Base-by-base conservation (phyloP, 2,113 vertebrate species). In the Nyctibius bracteatus region DNA sequence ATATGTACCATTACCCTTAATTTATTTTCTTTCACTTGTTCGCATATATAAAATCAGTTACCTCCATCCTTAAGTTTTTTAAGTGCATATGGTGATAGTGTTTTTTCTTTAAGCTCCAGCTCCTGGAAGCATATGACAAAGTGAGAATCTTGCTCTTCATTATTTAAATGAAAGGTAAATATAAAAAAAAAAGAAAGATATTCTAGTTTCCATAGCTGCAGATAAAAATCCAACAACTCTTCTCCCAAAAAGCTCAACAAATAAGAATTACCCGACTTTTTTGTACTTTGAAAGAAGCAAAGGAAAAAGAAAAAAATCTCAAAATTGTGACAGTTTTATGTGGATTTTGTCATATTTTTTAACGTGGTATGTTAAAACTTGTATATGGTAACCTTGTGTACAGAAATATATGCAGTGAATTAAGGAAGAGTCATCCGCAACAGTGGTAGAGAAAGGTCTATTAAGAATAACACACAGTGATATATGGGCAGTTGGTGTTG, bases 151-250 rank as follows among this genome's bases (percentile, higher is more conserved):
- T 95, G 59, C 23, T 86, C 12, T 88, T 84, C 86, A 23, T 96
- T 78, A 93, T 94, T 95, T 93, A 95, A 95, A 84, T 91, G 77
- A 86, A 92, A 95, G 83, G 86, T 95, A 94, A 90, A 95, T 83
- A 23, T 10, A 57, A 71, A 52, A 81, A 33, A 24, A 59, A 85
- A 57, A 49, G 19, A 79, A 79, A 85, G 12, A 72, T 51, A 78
- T 66, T 91, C 88, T 86, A 47, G 78, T 94, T 95, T 91, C 93
- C 79, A 90, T 96, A 93, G 85, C 46, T 96, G 87, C 81, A 82
- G 78, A 92, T 79, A 92, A 88, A 96, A 91, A 75, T 30, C 74
- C 43, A 81, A 41, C 51, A 78, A 57, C 20, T 88, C 10, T 13
- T 91, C 41, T 94, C 49, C 28, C 27, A 20, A 75, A 87, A 87